These are phyloP conservation scores for Drosophila seclusa DNA, from an alignment of 2,888 invertebrate species.

Conservation along the genomic window DNA sequence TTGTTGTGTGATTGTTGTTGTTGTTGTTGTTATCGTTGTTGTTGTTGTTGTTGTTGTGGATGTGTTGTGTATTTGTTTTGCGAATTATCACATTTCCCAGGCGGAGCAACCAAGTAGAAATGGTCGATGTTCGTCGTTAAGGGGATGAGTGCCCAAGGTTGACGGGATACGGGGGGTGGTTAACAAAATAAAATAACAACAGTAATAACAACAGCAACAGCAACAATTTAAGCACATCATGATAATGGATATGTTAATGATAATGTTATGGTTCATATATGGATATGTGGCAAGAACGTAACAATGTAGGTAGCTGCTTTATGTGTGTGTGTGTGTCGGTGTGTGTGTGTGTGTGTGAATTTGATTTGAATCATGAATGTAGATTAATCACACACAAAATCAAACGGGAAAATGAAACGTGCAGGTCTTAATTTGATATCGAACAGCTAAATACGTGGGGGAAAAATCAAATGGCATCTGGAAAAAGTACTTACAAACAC, in stretches of 20 bases:
- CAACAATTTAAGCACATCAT: conserved; percentile 53
- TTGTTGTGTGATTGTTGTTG: background rate
- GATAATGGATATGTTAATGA: conserved; percentile 32
- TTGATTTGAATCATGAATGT: conserved; percentile 17
- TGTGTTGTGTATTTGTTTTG: conserved; percentile 26
- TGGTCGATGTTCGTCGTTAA: conserved; percentile 28
- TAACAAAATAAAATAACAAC: conserved; percentile 59
- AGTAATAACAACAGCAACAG: conserved; percentile 41
- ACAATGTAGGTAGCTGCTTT: background rate
- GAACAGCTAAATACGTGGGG: conserved; percentile 23
- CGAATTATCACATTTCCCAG: conserved; percentile 29
- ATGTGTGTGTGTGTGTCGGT: background rate
- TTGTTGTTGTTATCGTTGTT: conserved; percentile 6
- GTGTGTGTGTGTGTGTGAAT: conserved; percentile 3
- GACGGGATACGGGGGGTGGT: conserved; percentile 24
- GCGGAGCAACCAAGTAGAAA: conserved; percentile 6
- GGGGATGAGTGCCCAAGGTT: conserved; percentile 31
- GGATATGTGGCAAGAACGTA: conserved; percentile 3
- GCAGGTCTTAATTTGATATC: conserved; percentile 18
- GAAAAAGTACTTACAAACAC: conserved; percentile 13
- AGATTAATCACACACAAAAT: conserved; percentile 12
- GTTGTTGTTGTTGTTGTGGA: conserved; percentile 26
- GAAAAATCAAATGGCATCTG: conserved; percentile 18
- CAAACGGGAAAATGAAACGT: conserved; percentile 16
- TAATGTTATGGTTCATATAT: conserved; percentile 16